Evolutionary conservation across 2,888 invertebrate species (phyloP).

Genomic region (Pristionchus maxplancki): DNA sequence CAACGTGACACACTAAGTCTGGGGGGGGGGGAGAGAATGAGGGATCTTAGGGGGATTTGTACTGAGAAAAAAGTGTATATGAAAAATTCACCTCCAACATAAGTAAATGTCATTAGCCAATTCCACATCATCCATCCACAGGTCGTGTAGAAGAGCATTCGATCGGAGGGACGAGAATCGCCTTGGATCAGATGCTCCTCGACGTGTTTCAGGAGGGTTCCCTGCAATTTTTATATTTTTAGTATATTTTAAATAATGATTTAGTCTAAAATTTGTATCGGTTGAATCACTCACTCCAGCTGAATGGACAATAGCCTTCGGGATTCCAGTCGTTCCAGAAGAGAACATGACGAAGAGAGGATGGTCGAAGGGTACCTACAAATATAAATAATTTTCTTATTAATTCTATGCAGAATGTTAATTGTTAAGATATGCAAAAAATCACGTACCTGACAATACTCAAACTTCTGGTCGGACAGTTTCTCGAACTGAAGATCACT

Average conservation of each 20-base stretch:
- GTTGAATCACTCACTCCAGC: slow-evolving; percentile 81
- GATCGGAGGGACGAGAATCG: slow-evolving; percentile 79
- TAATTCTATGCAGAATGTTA: not conserved
- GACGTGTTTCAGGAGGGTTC: slow-evolving; percentile 82
- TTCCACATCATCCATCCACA: slow-evolving; percentile 84
- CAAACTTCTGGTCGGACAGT: not conserved
- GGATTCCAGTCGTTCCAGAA: slow-evolving; percentile 82
- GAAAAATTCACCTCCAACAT: slow-evolving; percentile 78
- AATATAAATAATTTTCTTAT: not conserved
- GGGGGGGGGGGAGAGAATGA: too few relatives aligned
- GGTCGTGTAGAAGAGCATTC: slow-evolving; percentile 82
- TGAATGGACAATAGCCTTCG: slow-evolving; percentile 83
- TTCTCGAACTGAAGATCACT: slow-evolving; percentile 31
- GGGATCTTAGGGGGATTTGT: too few relatives aligned
- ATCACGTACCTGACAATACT: not conserved
- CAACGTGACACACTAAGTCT: too few relatives aligned
- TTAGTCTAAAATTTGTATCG: too few relatives aligned
- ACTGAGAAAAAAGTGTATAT: too few relatives aligned
- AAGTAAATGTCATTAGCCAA: slow-evolving; percentile 81
- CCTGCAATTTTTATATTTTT: slow-evolving; percentile 76
- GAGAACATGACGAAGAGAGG: slow-evolving; percentile 82
- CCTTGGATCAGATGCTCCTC: slow-evolving; percentile 82
- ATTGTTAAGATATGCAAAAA: not conserved
- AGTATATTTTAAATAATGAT: not conserved
- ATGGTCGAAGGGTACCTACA: slow-evolving; percentile 81